Conservation (phyloP, 2,113 vertebrate genomes). For the Eretmochelys imbricata region DNA sequence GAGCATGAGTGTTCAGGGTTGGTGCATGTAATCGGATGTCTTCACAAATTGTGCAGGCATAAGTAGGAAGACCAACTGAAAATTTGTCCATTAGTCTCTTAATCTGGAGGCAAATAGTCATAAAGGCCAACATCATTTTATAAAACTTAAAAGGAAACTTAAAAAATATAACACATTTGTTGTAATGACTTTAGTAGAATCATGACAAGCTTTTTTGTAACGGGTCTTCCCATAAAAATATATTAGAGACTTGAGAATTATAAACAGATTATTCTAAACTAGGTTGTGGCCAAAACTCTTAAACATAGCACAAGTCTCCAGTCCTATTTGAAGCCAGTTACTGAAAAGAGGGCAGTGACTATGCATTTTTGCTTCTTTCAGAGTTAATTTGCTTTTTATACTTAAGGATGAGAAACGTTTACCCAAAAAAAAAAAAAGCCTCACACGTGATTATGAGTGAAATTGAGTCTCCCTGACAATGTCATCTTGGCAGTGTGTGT, state of each 20-base stretch:
- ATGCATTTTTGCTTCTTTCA: background rate
- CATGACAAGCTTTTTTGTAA: background rate
- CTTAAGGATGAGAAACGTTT: constrained; percentile 9
- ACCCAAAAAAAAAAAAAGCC: background rate
- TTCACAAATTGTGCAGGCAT: background rate
- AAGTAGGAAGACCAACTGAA: background rate
- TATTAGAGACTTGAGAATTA: background rate
- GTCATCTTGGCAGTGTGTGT: background rate
- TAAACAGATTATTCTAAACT: background rate
- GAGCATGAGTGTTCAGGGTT: background rate
- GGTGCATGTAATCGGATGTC: background rate
- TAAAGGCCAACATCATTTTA: background rate
- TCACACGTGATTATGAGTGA: background rate
- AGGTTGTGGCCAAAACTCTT: background rate
- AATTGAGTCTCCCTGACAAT: background rate
- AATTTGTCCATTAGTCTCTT: background rate
- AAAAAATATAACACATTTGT: background rate
- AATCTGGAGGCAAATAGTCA: background rate
- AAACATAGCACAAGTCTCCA: background rate
- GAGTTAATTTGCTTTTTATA: rapidly evolving
- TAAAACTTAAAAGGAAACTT: background rate
- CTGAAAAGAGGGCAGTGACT: background rate
- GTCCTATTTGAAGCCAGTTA: background rate
- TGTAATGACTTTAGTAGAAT: background rate
- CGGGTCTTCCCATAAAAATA: background rate